Percentiles rank a stretch among this genome's conserved stretches.
Conservation (phyloP, 2,797 vertebrate genomes). For the Phoeniculus purpureus region DNA sequence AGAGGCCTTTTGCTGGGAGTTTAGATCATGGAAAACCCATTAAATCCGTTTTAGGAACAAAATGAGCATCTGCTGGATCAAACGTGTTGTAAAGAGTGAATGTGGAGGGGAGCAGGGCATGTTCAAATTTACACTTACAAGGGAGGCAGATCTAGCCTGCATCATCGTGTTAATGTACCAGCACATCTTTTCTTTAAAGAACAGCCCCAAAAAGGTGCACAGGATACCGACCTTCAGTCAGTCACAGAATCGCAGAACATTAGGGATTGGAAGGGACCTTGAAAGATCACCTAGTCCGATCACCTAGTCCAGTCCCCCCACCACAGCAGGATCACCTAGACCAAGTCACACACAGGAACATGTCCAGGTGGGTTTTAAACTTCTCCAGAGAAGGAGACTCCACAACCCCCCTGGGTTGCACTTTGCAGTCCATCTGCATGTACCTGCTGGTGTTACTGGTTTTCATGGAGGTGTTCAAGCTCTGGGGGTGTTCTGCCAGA, state of each 20-base stretch:
- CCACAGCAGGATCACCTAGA: too few relatives aligned
- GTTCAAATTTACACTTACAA: background rate
- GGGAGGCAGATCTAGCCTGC: background rate
- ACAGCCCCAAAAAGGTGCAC: background rate
- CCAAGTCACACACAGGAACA: too few relatives aligned
- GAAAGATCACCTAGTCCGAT: too few relatives aligned
- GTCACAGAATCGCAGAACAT: too few relatives aligned
- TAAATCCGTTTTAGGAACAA: slow-evolving; percentile 55
- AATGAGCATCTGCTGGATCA: slow-evolving; percentile 34
- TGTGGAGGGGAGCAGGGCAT: background rate
- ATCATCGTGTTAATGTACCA: background rate
- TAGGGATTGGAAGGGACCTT: too few relatives aligned
- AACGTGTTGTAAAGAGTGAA: background rate
- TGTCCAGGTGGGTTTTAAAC: too few relatives aligned
- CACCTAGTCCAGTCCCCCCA: too few relatives aligned
- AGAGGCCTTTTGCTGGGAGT: slow-evolving; percentile 42
- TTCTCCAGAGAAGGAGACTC: too few relatives aligned
- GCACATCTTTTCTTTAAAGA: background rate
- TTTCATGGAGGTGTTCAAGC: background rate
- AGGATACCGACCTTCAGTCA: background rate
- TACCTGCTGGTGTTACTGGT: background rate
- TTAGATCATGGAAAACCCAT: slow-evolving; percentile 56
- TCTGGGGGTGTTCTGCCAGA: background rate
- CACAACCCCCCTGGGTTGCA: too few relatives aligned
- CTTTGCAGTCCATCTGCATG: background rate